Conservation (phyloP, 2,113 vertebrate genomes). For the Boulengeromyrus knoepffleri region DNA sequence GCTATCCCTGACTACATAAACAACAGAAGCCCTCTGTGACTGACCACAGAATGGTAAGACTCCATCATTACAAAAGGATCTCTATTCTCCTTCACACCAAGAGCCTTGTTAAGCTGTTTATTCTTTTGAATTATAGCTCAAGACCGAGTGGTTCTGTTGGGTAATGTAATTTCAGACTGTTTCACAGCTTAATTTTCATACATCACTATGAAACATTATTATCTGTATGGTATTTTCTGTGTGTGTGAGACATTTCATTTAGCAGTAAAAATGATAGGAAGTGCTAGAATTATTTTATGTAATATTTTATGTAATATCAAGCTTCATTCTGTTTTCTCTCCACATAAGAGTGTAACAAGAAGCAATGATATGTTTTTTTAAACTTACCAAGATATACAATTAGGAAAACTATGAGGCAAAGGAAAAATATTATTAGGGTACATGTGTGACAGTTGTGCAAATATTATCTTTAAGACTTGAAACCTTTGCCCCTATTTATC, state of each 20-base stretch:
- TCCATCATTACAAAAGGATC: background rate
- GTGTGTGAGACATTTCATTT: background rate
- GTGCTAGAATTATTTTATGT: background rate
- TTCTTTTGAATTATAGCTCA: background rate
- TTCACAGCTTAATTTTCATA: background rate
- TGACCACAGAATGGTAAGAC: background rate
- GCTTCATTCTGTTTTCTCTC: background rate
- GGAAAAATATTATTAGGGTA: background rate
- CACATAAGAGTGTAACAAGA: background rate
- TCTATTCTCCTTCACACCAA: background rate
- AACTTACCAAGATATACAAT: background rate
- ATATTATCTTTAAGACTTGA: background rate
- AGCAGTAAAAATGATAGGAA: background rate
- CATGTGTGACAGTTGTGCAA: background rate
- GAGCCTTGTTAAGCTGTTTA: background rate
- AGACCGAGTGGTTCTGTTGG: background rate
- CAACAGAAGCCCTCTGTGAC: background rate
- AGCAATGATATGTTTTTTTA: background rate
- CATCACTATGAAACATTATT: background rate
- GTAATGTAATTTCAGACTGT: background rate
- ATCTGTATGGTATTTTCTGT: background rate
- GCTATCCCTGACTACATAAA: background rate
- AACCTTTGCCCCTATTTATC: background rate
- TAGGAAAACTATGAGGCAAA: background rate
- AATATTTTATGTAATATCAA: background rate